Evolutionary conservation across 2,113 vertebrate genomes (phyloP).

Genomic region (Saimiri boliviensis): DNA sequence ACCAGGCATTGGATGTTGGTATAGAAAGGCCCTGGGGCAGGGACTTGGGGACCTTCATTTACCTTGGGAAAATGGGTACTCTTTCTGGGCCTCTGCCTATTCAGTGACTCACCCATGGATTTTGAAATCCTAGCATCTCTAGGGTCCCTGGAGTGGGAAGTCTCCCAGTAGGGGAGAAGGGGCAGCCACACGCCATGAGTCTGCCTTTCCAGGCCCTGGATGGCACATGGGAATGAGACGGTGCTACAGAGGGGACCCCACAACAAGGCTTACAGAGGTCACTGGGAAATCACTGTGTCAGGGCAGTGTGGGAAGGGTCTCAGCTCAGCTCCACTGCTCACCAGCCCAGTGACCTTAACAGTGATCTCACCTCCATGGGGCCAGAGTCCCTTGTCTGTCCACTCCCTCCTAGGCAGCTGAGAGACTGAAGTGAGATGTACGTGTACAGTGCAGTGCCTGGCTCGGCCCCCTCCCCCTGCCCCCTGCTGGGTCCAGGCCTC

Average conservation of each 20-base stretch:
- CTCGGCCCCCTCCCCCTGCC: background rate
- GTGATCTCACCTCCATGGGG: background rate
- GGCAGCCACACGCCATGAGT: background rate
- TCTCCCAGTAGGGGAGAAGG: background rate
- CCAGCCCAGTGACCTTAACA: background rate
- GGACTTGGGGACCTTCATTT: background rate
- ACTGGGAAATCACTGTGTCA: accelerated
- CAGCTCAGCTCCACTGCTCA: background rate
- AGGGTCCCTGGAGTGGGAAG: no score
- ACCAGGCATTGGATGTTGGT: background rate
- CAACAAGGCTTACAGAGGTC: accelerated
- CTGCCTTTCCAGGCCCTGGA: background rate
- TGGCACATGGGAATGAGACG: background rate
- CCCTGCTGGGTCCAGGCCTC: background rate
- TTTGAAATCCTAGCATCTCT: background rate
- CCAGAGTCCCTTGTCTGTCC: background rate
- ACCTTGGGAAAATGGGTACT: background rate
- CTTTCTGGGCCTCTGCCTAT: background rate
- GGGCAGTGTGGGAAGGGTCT: accelerated
- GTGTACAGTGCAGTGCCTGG: accelerated
- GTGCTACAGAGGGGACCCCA: background rate
- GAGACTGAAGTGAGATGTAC: background rate
- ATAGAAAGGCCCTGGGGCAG: background rate
- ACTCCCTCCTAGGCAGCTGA: background rate
- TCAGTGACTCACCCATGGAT: background rate